Percentiles rank a stretch among this genome's conserved stretches.
Evolutionary conservation across 1,140 invertebrate genomes (phyloP).

Genomic region (Heliconius himera): DNA sequence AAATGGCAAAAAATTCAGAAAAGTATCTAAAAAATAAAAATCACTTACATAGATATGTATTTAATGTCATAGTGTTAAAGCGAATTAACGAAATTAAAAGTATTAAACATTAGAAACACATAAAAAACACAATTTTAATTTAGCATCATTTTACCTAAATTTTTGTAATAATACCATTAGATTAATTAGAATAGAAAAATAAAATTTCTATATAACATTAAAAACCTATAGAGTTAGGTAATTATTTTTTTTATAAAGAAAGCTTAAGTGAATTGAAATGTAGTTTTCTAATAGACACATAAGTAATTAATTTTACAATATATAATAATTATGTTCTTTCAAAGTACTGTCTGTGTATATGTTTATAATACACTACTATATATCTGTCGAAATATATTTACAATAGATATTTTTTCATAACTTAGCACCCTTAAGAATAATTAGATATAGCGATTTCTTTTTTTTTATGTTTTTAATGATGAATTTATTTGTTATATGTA

Average conservation of each 20-base stretch:
- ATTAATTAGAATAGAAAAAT: not conserved
- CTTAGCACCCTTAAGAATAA: constrained; percentile 2
- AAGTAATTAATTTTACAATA: not conserved
- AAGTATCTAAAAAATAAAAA: no score
- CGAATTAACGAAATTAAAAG: not conserved
- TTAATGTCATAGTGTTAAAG: not conserved
- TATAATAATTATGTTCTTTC: not conserved
- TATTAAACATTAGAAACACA: not conserved
- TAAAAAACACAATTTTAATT: not conserved
- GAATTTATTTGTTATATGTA: constrained; percentile 46
- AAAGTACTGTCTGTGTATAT: constrained; percentile 5
- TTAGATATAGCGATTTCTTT: not conserved
- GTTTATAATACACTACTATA: not conserved
- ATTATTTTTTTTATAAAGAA: not conserved
- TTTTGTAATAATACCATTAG: not conserved
- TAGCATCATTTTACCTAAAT: not conserved
- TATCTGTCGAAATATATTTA: constrained; percentile 11
- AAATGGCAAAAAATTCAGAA: no score
- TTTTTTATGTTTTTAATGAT: constrained; percentile 22
- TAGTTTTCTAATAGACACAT: constrained; percentile 1
- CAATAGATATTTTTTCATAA: constrained; percentile 32
- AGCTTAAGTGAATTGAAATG: constrained; percentile 9
- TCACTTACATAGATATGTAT: no score
- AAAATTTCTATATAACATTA: not conserved
- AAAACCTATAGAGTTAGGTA: not conserved